Percentiles rank a stretch among this genome's conserved stretches.
phyloP scores from a whole-genome alignment of 2,888 invertebrate species.

The Litoditis marina region DNA sequence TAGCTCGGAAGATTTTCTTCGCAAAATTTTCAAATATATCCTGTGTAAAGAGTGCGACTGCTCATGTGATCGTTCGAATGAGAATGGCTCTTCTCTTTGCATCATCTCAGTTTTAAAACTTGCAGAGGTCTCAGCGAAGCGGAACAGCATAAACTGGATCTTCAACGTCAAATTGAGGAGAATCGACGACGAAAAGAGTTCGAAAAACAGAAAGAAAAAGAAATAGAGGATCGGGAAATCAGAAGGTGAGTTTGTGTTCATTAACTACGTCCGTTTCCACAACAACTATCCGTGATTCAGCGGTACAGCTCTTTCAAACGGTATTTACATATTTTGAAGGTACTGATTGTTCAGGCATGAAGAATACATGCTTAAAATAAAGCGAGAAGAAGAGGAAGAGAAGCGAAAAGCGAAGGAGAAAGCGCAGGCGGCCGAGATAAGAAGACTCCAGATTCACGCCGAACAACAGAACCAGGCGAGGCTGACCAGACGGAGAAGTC shows the following conservation, averaged over 20 bases:
- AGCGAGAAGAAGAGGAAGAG: constrained; percentile 35
- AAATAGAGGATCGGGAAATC: constrained; percentile 43
- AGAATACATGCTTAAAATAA: constrained; percentile 30
- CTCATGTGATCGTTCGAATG: too few relatives aligned
- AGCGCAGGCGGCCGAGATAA: constrained; percentile 29
- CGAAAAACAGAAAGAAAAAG: constrained; percentile 45
- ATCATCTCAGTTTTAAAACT: background rate
- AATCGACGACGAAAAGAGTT: constrained; percentile 35
- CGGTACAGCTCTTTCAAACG: too few relatives aligned
- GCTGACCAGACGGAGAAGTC: constrained; percentile 4
- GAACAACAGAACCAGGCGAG: constrained; percentile 16
- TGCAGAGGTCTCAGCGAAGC: constrained; percentile 18
- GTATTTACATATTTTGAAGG: too few relatives aligned
- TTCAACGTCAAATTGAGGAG: constrained; percentile 47
- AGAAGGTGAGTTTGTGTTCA: constrained; percentile 23
- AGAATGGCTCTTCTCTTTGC: too few relatives aligned
- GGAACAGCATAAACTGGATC: constrained; percentile 38
- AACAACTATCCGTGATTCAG: too few relatives aligned
- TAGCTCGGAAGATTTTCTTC: too few relatives aligned
- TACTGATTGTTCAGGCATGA: constrained; percentile 18
- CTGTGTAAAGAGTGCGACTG: too few relatives aligned
- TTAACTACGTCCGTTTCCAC: too few relatives aligned
- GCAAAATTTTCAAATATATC: too few relatives aligned
- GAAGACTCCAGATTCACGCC: constrained; percentile 31
- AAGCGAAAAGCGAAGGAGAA: constrained; percentile 27